These are phyloP conservation scores for Mythimna lalbum DNA, from an alignment of 2,888 invertebrate genomes.

Conservation along the genomic window DNA sequence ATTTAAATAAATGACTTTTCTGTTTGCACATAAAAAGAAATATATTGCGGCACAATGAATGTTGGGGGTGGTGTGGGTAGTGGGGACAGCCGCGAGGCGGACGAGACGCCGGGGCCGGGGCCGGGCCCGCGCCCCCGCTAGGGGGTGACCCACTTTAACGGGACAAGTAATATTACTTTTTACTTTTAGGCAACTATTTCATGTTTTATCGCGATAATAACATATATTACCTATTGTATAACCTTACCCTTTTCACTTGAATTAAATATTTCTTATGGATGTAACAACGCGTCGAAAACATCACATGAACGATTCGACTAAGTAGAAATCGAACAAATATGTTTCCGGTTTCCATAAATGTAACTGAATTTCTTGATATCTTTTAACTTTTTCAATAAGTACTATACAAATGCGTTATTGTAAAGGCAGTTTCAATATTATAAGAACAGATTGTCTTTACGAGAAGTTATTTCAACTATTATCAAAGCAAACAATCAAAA, in stretches of 20 bases:
- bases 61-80: constrained; percentile 85
- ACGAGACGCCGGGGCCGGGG: constrained; percentile 75
- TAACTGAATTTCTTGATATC: constrained; percentile 10
- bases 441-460: constrained; percentile 10
- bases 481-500: constrained; percentile 61
- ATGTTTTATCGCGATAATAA: constrained; percentile 89
- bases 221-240: constrained; percentile 78
- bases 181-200: constrained; percentile 91
- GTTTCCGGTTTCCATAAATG: constrained; percentile 23
- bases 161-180: constrained; percentile 91
- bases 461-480: constrained; percentile 48
- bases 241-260: constrained; percentile 70
- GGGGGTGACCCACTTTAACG: constrained; percentile 91
- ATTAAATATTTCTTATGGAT: constrained; percentile 60
- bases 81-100: constrained; percentile 84
- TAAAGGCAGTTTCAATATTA: constrained; percentile 9
- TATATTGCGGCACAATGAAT: constrained; percentile 91
- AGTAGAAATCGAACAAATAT: constrained; percentile 6
- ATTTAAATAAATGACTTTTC: constrained; percentile 91
- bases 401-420: neutral
- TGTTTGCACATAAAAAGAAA: constrained; percentile 91
- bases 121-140: constrained; percentile 68
- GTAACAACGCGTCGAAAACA: constrained; percentile 12
- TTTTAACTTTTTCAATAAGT: constrained; percentile 20
- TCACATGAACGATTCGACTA: constrained; percentile 1